Conservation (phyloP, 1,140 invertebrate species). For the Drosophila seguyi region DNA sequence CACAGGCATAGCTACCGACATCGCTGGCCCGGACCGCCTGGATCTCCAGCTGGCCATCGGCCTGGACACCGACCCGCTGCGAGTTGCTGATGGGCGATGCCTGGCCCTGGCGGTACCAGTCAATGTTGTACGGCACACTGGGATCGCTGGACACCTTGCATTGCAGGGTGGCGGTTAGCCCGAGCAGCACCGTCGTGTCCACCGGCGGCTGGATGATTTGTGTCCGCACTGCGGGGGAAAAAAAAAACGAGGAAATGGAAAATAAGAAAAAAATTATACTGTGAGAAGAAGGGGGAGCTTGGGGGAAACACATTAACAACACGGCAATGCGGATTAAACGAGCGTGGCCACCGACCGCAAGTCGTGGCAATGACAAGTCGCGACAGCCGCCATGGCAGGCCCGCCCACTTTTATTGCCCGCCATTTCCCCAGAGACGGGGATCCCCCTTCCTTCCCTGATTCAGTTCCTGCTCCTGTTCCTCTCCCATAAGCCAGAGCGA, state of each 20-base stretch:
- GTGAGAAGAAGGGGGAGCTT: neutral
- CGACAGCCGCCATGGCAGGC: constrained; percentile 12
- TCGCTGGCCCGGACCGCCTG: constrained; percentile 92
- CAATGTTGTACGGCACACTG: constrained; percentile 94
- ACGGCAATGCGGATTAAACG: constrained; percentile 67
- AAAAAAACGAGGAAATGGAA: constrained; percentile 1
- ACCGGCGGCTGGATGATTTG: constrained; percentile 96
- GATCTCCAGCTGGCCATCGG: constrained; percentile 92
- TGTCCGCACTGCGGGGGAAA: constrained; percentile 90
- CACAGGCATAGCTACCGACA: constrained; percentile 93
- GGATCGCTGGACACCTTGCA: constrained; percentile 97
- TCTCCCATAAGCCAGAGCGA: neutral
- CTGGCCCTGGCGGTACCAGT: constrained; percentile 96
- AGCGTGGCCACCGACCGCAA: constrained; percentile 32
- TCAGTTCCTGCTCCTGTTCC: neutral
- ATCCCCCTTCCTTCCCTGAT: neutral
- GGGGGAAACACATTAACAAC: constrained; percentile 54
- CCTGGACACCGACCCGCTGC: constrained; percentile 89
- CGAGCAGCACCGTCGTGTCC: constrained; percentile 94
- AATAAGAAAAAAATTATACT: constrained; percentile 4
- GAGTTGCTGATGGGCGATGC: constrained; percentile 85
- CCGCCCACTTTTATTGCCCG: constrained; percentile 37
- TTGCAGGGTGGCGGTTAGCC: constrained; percentile 95
- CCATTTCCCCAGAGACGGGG: neutral
- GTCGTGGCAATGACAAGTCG: constrained; percentile 52